Conservation (phyloP, 2,113 vertebrate species). For the Zosterops hypoxanthus region DNA sequence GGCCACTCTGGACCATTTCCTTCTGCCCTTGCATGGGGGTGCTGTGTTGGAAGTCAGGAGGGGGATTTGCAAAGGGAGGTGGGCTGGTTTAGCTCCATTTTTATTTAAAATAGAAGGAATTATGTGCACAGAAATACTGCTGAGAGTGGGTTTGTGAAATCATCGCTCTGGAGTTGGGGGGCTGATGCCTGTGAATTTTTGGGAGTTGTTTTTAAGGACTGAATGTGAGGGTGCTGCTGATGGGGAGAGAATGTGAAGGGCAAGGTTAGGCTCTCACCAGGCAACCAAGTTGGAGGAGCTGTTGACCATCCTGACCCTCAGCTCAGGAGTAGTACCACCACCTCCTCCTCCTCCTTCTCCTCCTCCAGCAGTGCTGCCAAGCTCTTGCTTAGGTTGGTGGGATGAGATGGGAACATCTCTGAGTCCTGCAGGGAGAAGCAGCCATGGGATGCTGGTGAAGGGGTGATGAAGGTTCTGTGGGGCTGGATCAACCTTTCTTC, state of each 20-base stretch:
- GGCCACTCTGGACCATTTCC: rapidly evolving
- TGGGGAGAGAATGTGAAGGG: not conserved
- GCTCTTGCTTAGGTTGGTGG: not conserved
- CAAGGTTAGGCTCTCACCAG: not conserved
- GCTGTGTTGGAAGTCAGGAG: not conserved
- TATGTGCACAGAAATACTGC: not conserved
- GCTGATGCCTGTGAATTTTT: not conserved
- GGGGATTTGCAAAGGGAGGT: not conserved
- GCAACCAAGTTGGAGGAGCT: not conserved
- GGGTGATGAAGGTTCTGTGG: rapidly evolving
- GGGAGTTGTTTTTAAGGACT: not conserved
- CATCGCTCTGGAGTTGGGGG: rapidly evolving
- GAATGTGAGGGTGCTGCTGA: not conserved
- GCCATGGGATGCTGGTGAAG: not conserved
- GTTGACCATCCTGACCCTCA: not conserved
- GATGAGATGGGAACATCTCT: not conserved
- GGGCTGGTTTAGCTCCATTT: not conserved
- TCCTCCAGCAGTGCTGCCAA: not conserved
- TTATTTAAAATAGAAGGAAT: not conserved
- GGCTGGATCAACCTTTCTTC: not conserved
- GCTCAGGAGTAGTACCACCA: not conserved
- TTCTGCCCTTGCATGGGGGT: rapidly evolving
- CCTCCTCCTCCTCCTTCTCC: not conserved
- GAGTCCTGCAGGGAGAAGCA: not conserved
- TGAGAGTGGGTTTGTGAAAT: not conserved